Evolutionary conservation across 2,113 vertebrate genomes (phyloP), one percentile per base, ranked within the genome.

Genomic region (Corynorhinus townsendii): DNA sequence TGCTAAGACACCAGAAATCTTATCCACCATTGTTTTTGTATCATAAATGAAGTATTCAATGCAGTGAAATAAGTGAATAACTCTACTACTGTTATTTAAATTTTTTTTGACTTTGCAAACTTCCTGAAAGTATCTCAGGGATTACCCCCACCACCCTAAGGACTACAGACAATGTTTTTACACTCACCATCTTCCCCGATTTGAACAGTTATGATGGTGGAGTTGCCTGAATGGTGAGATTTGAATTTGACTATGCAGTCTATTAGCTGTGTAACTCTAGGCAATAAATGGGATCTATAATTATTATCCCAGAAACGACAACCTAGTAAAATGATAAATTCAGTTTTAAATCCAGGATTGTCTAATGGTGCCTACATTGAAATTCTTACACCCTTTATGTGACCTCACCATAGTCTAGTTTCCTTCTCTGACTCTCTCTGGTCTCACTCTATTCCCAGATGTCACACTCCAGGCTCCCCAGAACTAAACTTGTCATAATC

Each of bases 171-270:
- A 56, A 22, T 17, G 7, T 22, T 79, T 68, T 83, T 64, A 66
- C 4, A 56, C 14, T 64, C n/a, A 62, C 4, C 7, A 22, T n/a
- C 30, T 3, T 11, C 1, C 2, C 26, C 2, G 1, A 28, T 24
- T 20, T 76, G 35, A 35, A 38, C n/a, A 75, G 26, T 64, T 47
- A 72, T 30, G 64, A 59, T 0, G 1, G 28, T 52, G 12, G 11
- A 47, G 0, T n/a, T 81, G 11, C 17, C 40, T 59, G 15, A 59
- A 89, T 7, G 11, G 7, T 7, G 7, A 96, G n/a, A 22, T 59
- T 85, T 76, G 64, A 85, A 71, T 43, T 52, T 52, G 45, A 35
- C 26, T 72, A 7, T 35, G 19, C 4, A 26, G 68, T 45, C 14
- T 43, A 68, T 7, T 73, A 75, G 11, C 28, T 77, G 11, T 68